phyloP scores from a whole-genome alignment of 2,888 invertebrate genomes.

The Zaprionus bogoriensis region DNA sequence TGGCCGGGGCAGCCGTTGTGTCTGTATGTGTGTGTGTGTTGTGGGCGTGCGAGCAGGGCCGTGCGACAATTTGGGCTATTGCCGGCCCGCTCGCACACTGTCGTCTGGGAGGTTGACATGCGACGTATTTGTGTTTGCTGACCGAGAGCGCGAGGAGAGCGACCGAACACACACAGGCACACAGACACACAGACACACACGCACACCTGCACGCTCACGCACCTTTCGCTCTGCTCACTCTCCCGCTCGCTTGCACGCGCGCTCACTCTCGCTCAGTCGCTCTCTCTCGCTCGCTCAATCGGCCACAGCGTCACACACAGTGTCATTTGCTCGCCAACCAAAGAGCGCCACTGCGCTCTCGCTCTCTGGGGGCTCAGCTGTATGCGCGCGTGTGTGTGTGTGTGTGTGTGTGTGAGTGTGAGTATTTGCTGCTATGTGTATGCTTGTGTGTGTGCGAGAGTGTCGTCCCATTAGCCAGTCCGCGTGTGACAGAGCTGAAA shows the following conservation, averaged over 20 bases:
- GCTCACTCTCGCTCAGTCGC: conserved; percentile 9
- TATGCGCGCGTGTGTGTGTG: conserved; percentile 20
- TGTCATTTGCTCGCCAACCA: conserved; percentile 65
- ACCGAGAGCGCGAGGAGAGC: too few species aligned
- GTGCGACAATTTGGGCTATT: conserved; percentile 29
- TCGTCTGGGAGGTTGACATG: conserved; percentile 80
- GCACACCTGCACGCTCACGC: conserved; percentile 36
- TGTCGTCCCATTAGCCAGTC: conserved; percentile 66
- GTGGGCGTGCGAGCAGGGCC: conserved; percentile 22
- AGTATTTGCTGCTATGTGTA: too few species aligned
- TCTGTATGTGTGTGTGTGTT: conserved; percentile 1
- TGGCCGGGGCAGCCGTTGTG: conserved; percentile 2
- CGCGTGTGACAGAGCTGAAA: conserved; percentile 79
- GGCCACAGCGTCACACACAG: conserved; percentile 50
- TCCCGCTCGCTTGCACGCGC: conserved; percentile 21
- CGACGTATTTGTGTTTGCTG: conserved; percentile 77
- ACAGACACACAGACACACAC: conserved; percentile 15
- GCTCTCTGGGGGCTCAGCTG: conserved; percentile 36
- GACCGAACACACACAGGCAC: conserved; percentile 29
- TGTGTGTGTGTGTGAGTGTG: too few species aligned
- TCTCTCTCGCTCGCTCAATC: conserved; percentile 16
- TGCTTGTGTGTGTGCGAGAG: conserved; percentile 35
- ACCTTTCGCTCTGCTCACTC: too few species aligned
- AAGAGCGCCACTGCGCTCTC: conserved; percentile 46
- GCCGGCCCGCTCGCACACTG: conserved; percentile 62